Conservation (phyloP, 2,113 vertebrate genomes). For the Pachyramphus minor region DNA sequence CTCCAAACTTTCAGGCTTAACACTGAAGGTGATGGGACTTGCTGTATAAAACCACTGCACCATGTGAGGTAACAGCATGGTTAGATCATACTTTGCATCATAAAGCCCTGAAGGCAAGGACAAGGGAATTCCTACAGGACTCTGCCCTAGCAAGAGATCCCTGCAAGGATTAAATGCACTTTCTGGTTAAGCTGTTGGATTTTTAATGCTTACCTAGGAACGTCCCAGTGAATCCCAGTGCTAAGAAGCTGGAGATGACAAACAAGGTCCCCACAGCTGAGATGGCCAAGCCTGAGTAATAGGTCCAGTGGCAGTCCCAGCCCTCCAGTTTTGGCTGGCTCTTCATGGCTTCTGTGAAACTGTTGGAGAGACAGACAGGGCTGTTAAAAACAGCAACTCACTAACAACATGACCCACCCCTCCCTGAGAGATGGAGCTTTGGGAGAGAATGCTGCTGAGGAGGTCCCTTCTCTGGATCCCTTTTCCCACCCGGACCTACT, state of each 20-base stretch:
- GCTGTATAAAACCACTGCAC: background rate
- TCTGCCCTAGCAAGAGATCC: background rate
- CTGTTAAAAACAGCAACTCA: background rate
- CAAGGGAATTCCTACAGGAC: background rate
- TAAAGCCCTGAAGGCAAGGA: background rate
- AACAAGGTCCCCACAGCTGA: slow-evolving; percentile 78
- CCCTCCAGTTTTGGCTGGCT: slow-evolving; percentile 77
- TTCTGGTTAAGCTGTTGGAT: background rate
- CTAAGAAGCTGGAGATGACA: slow-evolving; percentile 89
- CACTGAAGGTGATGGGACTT: background rate
- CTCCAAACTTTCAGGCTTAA: background rate
- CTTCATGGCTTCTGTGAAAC: slow-evolving; percentile 87
- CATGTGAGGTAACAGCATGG: background rate
- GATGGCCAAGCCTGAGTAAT: slow-evolving; percentile 72
- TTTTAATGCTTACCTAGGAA: slow-evolving; percentile 86
- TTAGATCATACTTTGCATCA: background rate
- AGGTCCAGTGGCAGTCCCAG: slow-evolving; percentile 73
- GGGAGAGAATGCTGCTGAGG: background rate
- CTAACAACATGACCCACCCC: background rate
- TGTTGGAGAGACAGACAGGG: slow-evolving; percentile 49
- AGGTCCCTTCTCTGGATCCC: background rate
- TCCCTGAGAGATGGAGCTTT: background rate
- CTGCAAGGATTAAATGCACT: background rate
- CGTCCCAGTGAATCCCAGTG: slow-evolving; percentile 90
- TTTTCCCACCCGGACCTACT: background rate